Base-by-base conservation (phyloP, 2,888 invertebrate genomes). In the Camponotus fellah region DNA sequence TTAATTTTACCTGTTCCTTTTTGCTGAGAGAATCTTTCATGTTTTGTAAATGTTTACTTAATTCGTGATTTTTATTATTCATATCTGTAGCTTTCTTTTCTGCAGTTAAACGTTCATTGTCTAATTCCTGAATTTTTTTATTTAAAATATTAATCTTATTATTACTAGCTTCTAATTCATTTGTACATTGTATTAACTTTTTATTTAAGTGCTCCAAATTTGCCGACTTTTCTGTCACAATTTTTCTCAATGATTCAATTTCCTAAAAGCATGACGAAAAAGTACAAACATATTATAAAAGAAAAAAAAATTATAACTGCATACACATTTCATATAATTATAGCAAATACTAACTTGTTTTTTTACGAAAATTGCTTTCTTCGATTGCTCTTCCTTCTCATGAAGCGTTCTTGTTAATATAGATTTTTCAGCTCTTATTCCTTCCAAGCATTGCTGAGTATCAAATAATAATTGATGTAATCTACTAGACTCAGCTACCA, bases 361-460 rank as follows among this genome's bases (percentile, higher is more conserved):
- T 71, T 93, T 93, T 9, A 83, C 46, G 32, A 86, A 37, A 71
- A 91, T 87, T 8, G 86, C 87, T 81, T 89, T 92, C 80, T 92
- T 92, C 49, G 90, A 91, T 85, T 92, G 89, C 14, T 90, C 90
- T 80, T 93, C 92, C 40, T 86, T 89, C 83, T 92, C 91, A 86
- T 89, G 86, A 62, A 94, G 86, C 77, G 92, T 93, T 76, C 83
- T 86, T 34, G 87, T 80, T 74, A 93, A 87, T 84, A 91, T 88
- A 87, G 91, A 76, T 91, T 94, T 93, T 84, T 95, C 95, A 26
- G 92, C 93, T 49, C 93, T 91, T 0, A 93, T 88, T 12, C 95
- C 95, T 91, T 96, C 96, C 17, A 95, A 92, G 82, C 95, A 95
- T 85, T 96, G 96, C 86, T 96, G 96, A 1, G 95, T 95, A 85